phyloP scores from a whole-genome alignment of 2,888 invertebrate species.

The Athalia cordata region DNA sequence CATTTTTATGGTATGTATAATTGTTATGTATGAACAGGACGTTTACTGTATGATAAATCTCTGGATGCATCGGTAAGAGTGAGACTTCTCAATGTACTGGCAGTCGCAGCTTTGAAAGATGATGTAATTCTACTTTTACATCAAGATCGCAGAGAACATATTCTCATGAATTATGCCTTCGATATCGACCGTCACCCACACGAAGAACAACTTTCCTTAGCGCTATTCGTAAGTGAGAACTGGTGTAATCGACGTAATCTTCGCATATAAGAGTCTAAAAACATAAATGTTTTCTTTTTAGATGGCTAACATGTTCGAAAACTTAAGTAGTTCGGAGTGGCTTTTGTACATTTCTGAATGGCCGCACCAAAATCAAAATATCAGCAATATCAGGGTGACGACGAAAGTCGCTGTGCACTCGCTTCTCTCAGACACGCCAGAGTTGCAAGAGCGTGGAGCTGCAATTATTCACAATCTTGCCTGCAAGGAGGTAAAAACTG shows the following conservation, averaged over 20 bases:
- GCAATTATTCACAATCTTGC: slow-evolving; percentile 93
- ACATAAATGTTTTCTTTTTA: slow-evolving; percentile 64
- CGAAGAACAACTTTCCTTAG: slow-evolving; percentile 86
- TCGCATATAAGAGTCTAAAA: slow-evolving; percentile 14
- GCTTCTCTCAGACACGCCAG: slow-evolving; percentile 82
- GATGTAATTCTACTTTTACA: slow-evolving; percentile 92
- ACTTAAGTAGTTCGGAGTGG: slow-evolving; percentile 93
- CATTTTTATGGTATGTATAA: neutral
- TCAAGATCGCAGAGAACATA: slow-evolving; percentile 91
- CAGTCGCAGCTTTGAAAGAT: slow-evolving; percentile 88
- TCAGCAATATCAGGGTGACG: slow-evolving; percentile 92
- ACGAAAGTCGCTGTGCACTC: slow-evolving; percentile 94
- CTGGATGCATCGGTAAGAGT: slow-evolving; percentile 79
- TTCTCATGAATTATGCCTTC: slow-evolving; percentile 90
- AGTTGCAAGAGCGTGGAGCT: slow-evolving; percentile 87
- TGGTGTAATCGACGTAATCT: neutral
- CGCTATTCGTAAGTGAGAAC: slow-evolving; percentile 82
- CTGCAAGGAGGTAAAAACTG: slow-evolving; percentile 97
- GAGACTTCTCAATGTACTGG: slow-evolving; percentile 82
- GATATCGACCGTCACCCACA: slow-evolving; percentile 84
- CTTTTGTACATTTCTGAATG: slow-evolving; percentile 95
- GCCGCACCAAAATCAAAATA: slow-evolving; percentile 84
- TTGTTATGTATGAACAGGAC: slow-evolving; percentile 71
- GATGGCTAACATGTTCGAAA: slow-evolving; percentile 94
- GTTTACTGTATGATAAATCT: slow-evolving; percentile 79